Evolutionary conservation across 2,797 vertebrate species (phyloP).

Genomic region (Delichon dasypus): DNA sequence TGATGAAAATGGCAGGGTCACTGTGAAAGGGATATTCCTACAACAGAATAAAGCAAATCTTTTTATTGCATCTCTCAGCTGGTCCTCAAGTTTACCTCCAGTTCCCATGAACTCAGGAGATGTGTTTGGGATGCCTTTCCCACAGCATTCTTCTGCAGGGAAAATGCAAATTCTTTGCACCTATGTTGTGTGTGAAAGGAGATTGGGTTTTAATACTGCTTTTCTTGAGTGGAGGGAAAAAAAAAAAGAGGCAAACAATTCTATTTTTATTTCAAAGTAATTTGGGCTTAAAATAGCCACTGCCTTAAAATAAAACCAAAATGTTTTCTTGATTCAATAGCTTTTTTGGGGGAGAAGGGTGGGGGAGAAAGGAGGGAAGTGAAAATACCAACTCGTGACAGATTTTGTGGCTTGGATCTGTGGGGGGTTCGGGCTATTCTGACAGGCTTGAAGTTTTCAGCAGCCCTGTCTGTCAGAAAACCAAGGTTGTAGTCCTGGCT

Average conservation of each 20-base stretch:
- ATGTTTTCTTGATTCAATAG: background rate
- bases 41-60: constrained; percentile 14
- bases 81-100: background rate
- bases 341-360: background rate
- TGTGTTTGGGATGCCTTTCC: background rate
- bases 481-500: background rate
- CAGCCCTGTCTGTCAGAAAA: background rate
- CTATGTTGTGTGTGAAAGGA: background rate
- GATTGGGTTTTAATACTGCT: background rate
- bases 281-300: background rate
- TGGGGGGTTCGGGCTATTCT: background rate
- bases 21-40: constrained; percentile 55
- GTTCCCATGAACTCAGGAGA: background rate
- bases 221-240: background rate
- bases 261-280: background rate
- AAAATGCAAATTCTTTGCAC: background rate
- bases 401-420: background rate
- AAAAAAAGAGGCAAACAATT: background rate
- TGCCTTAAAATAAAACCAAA: background rate
- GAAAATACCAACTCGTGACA: background rate
- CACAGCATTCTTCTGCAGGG: background rate
- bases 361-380: background rate
- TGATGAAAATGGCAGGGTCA: constrained; percentile 5
- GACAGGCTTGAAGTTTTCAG: background rate
- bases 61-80: background rate